Evolutionary conservation across 2,888 invertebrate species (phyloP).

Genomic region (Drosophila kokeensis): DNA sequence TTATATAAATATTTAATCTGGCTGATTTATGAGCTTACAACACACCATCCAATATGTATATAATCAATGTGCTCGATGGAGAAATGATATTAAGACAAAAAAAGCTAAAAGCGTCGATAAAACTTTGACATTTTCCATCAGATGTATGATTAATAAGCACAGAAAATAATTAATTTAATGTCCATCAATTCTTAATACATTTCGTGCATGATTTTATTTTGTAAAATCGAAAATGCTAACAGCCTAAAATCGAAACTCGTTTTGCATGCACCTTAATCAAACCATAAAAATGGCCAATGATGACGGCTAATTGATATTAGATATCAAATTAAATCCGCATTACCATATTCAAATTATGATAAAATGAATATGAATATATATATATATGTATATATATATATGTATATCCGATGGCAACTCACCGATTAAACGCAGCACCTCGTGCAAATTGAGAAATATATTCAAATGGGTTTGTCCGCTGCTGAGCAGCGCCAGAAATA

Average conservation of each 20-base stretch:
- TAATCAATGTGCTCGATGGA: background rate
- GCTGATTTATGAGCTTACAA: conserved; percentile 24
- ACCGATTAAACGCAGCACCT: conserved; percentile 84
- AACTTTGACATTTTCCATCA: background rate
- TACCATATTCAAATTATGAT: conserved; percentile 12
- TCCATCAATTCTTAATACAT: background rate
- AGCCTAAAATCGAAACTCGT: conserved; percentile 12
- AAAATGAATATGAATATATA: background rate
- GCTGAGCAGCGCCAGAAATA: conserved; percentile 78
- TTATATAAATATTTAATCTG: conserved; percentile 4
- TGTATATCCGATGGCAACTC: conserved; percentile 51
- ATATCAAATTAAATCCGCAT: conserved; percentile 19
- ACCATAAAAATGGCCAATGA: conserved; percentile 9
- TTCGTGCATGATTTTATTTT: background rate
- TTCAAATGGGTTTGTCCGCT: conserved; percentile 81
- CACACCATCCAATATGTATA: background rate
- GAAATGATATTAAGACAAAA: background rate
- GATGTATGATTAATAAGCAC: background rate
- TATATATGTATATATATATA: background rate
- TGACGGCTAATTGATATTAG: conserved; percentile 45
- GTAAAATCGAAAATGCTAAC: background rate
- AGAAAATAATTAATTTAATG: background rate
- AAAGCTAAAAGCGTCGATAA: background rate
- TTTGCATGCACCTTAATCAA: conserved; percentile 17
- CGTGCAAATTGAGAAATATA: conserved; percentile 83